phyloP scores from a whole-genome alignment of 2,797 vertebrate species.

The Siniperca obscura region DNA sequence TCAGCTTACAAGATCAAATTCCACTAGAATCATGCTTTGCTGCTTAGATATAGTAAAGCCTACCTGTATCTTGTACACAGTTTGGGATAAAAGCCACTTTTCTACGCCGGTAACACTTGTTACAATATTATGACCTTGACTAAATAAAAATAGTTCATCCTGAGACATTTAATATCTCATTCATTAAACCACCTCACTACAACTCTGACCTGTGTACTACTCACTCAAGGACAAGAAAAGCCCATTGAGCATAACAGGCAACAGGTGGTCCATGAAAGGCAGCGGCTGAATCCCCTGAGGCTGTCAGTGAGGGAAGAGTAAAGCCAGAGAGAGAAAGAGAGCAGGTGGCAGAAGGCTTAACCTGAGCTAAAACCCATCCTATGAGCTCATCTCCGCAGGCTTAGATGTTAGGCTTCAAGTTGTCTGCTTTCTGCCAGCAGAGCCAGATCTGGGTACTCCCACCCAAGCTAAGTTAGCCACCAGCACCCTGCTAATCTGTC shows the following conservation, averaged over 20 bases:
- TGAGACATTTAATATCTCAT: conserved; percentile 27
- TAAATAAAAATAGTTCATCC: background rate
- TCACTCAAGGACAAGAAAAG: conserved; percentile 45
- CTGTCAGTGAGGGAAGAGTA: conserved; percentile 15
- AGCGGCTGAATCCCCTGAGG: background rate
- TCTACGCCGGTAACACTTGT: background rate
- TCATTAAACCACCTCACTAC: conserved; percentile 27
- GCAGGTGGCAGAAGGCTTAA: conserved; percentile 83
- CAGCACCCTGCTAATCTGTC: conserved; percentile 74
- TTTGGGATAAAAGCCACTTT: background rate
- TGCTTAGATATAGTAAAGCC: background rate
- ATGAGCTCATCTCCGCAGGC: conserved; percentile 79
- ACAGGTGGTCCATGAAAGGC: conserved; percentile 56
- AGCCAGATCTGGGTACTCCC: conserved; percentile 49
- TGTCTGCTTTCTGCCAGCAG: conserved; percentile 68
- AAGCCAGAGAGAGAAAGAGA: conserved; percentile 46
- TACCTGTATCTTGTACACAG: background rate
- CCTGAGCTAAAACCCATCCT: conserved; percentile 71
- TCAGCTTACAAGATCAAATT: background rate
- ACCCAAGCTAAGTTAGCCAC: conserved; percentile 45
- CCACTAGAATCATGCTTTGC: background rate
- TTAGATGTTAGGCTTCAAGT: conserved; percentile 70
- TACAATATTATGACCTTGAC: background rate
- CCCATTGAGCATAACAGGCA: conserved; percentile 26
- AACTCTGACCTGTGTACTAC: conserved; percentile 7